phyloP scores from a whole-genome alignment of 2,888 invertebrate genomes.

The Ochropleura plecta region DNA sequence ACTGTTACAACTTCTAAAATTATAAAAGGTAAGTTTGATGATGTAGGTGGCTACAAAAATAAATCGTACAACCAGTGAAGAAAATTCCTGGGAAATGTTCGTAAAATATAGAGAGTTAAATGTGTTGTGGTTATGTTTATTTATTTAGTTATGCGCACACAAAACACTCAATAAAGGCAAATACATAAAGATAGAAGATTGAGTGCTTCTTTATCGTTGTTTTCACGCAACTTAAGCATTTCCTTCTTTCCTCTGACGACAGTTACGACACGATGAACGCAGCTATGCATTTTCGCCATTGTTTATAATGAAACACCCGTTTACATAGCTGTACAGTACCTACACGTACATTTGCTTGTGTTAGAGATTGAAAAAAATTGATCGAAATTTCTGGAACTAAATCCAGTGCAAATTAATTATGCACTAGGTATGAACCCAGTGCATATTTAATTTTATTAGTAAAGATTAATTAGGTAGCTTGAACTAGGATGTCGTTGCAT shows the following conservation, averaged over 20 bases:
- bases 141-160: too few species aligned
- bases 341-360: neutral
- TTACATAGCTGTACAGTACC: too few species aligned
- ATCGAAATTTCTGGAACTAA: neutral
- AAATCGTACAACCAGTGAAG: too few species aligned
- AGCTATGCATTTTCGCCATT: slow-evolving; percentile 3
- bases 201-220: neutral
- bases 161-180: too few species aligned
- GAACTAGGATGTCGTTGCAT: neutral
- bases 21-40: neutral
- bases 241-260: slow-evolving; percentile 13
- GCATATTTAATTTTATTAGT: neutral
- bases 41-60: neutral
- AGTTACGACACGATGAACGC: slow-evolving; percentile 3
- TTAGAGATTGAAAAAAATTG: neutral
- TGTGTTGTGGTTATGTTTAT: neutral
- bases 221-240: slow-evolving; percentile 26
- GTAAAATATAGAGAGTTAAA: neutral
- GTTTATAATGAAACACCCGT: slow-evolving; percentile 13
- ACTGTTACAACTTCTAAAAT: neutral
- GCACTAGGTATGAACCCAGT: too few species aligned
- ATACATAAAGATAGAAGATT: too few species aligned
- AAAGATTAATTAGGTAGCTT: neutral
- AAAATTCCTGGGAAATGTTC: too few species aligned
- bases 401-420: neutral